Base-by-base conservation (phyloP, 2,113 vertebrate species). In the Lophius piscatorius region DNA sequence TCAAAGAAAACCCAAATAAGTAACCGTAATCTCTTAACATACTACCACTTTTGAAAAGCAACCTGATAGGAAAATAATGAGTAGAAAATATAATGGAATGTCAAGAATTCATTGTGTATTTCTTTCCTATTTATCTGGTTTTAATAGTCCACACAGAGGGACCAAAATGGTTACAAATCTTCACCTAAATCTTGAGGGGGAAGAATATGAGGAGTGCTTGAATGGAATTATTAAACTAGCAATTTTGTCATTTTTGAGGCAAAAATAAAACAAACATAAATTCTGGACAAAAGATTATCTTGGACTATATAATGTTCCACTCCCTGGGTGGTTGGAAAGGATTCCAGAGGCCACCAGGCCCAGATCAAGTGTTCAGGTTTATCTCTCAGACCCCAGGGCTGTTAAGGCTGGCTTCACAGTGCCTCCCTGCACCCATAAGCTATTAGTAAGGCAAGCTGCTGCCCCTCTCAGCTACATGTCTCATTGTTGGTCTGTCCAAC, bases 351-450 rank as follows among this genome's bases (percentile, higher is more conserved):
- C 65, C 69, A 46, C 34, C 34, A 33, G 6, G 38, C 55, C 5
- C 4, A 6, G n/a, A 60, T 70, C 57, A 81, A 61, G 76, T 41
- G 57, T 70, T 70, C 58, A 63, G 49, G 59, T 68, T 34, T 12
- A 8, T 44, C 22, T 26, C 26, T 52, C n/a, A 38, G 47, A 62
- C 57, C 77, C 50, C 57, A 57, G 66, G 83, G 81, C 59, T 81
- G 74, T 79, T 88, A 84, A 88, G 86, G 84, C 86, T 83, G 75
- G 76, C 70, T 52, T 72, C 78, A 70, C 70, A 69, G 79, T 81
- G 74, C 74, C 78, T 74, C 70, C 57, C 63, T 71, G 82, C 73
- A 75, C 76, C 61, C 36, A 18, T 10, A 17, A 65, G 56, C 62
- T 65, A 20, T 39, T 20, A 70, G 60, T 86, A 88, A 84, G 82